Base-by-base conservation (phyloP, 2,888 invertebrate species). In the Euzophera pinguis region DNA sequence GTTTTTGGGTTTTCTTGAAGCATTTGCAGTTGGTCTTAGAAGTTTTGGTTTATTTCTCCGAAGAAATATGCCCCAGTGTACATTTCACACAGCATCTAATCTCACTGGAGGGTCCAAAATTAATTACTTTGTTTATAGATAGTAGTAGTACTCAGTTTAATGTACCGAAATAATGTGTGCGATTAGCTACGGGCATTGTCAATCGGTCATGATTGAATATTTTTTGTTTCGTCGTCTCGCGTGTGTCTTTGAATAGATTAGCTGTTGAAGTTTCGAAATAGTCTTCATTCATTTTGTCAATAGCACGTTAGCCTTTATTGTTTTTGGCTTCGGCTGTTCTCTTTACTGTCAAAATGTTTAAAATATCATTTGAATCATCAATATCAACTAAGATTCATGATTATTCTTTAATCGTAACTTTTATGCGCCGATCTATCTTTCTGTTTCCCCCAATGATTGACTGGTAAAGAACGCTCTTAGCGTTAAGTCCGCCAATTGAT, bases 201-300 rank as follows among this genome's bases (percentile, higher is more conserved):
- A 45, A 45, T 45, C 32, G 45, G 4, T 14, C 16, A 32, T 45
- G 34, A 45, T 45, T 45, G 16, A 10, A 16, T 8, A 16, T 45
- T 39, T 45, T 45, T 45, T 45, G 45, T 45, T 32, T n/a, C 7
- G 10, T 16, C 32, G 45, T 45, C 45, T 45, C 45, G 29, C 43
- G 43, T 45, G 9, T 39, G 45, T 45, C 45, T 45, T 32, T 32
- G 45, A 45, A 45, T 45, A 45, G 45, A 45, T 45, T 45, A 27
- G 3, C 39, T 16, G 9, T 39, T 39, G 39, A 16, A 3, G 39
- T 16, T 38, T 39, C 16, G 39, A 39, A 39, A 39, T 39, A 10
- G 8, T 39, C 16, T 16, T 39, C 39, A 16, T 16, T 16, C 14
- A 14, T 38, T 13, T 38, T 38, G 14, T 39, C 39, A 39, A 39